Conservation (phyloP, 2,113 vertebrate genomes). For the Tupaia chinensis region DNA sequence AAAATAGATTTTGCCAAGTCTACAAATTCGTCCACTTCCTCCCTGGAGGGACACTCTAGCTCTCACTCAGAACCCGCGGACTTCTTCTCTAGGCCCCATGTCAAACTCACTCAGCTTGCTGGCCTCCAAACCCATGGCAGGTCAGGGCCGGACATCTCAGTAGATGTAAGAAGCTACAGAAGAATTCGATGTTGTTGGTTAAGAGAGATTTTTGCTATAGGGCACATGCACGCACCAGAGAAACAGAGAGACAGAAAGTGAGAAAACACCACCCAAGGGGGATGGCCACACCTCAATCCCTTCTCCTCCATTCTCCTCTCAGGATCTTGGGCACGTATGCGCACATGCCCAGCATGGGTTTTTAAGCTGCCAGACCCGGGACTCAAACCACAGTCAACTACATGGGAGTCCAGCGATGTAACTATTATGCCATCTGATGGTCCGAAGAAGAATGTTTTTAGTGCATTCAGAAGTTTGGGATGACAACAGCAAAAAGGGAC, state of each 20-base stretch:
- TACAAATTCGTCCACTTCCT: conserved; percentile 64
- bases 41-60: not conserved
- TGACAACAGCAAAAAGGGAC: not conserved
- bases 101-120: not conserved
- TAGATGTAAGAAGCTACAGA: not conserved
- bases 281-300: no score
- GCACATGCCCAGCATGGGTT: no score
- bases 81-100: not conserved
- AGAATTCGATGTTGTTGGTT: not conserved
- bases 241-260: no score
- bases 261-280: no score
- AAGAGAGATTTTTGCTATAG: no score
- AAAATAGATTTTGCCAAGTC: conserved; percentile 75
- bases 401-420: no score
- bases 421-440: no score
- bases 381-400: no score
- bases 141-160: not conserved
- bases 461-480: not conserved
- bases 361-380: no score
- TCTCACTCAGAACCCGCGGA: not conserved
- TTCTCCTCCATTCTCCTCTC: no score
- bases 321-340: no score
- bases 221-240: no score
- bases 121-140: not conserved
- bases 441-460: not conserved